phyloP scores from a whole-genome alignment of 2,888 invertebrate species.

The Pristionchus fissidentatus region DNA sequence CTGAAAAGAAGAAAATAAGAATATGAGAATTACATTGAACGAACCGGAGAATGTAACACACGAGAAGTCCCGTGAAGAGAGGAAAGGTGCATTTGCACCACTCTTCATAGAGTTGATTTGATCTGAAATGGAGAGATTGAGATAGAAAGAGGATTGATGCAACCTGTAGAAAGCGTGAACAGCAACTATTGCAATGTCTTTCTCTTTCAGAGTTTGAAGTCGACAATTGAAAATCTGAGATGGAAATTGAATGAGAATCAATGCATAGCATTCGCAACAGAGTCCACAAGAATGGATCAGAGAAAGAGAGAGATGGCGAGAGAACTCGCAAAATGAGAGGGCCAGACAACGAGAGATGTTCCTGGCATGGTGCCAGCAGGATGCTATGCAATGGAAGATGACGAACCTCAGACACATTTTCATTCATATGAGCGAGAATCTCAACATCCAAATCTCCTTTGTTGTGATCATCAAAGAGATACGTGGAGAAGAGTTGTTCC shows the following conservation, averaged over 20 bases:
- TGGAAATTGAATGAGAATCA: neutral
- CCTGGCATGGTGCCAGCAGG: too few species aligned
- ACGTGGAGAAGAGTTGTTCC: slow-evolving; percentile 35
- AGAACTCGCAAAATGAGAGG: too few species aligned
- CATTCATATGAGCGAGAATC: slow-evolving; percentile 30
- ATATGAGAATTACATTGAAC: neutral
- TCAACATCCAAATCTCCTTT: neutral
- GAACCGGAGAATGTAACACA: slow-evolving; percentile 10
- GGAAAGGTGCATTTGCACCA: neutral
- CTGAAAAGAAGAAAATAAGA: neutral
- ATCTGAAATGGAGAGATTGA: neutral
- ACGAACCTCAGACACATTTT: neutral
- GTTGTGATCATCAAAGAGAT: slow-evolving; percentile 33
- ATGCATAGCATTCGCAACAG: too few species aligned
- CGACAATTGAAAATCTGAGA: slow-evolving; percentile 11
- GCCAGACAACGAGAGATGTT: too few species aligned
- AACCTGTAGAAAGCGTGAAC: slow-evolving; percentile 28
- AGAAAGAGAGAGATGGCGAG: too few species aligned
- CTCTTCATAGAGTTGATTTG: neutral
- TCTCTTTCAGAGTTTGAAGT: slow-evolving; percentile 2
- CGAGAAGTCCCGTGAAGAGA: neutral
- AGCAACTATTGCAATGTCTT: slow-evolving; percentile 1
- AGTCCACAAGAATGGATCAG: too few species aligned
- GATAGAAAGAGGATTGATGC: neutral
- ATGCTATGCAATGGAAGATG: neutral